These are phyloP conservation scores for Myotis brandtii DNA, from an alignment of 2,113 vertebrate genomes.

Conservation along the genomic window DNA sequence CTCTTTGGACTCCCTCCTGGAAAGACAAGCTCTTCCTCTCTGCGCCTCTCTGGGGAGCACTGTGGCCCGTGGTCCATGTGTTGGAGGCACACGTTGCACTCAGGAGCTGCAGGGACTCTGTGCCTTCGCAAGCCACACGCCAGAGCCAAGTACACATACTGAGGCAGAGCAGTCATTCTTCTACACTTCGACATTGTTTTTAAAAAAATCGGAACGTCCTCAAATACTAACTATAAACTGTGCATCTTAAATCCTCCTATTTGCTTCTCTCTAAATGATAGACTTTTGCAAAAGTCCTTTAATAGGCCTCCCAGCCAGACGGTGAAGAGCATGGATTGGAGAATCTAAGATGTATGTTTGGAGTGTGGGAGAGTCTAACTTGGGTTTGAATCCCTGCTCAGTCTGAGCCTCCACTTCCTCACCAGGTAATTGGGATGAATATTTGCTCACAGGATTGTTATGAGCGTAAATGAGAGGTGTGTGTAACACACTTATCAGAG, in stretches of 20 bases:
- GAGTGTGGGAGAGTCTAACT: background rate
- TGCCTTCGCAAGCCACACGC: background rate
- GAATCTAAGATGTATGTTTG: background rate
- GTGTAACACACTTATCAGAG: background rate
- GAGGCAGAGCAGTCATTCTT: background rate
- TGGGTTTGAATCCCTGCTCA: background rate
- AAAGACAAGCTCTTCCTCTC: background rate
- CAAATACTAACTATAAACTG: background rate
- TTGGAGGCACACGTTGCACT: fast-evolving
- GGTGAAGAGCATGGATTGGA: background rate
- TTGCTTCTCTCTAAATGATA: background rate
- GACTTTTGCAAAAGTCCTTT: background rate
- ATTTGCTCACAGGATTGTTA: background rate
- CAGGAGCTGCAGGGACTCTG: background rate
- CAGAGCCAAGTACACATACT: background rate
- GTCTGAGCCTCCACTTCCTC: background rate
- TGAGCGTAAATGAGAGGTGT: background rate
- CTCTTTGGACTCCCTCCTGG: background rate
- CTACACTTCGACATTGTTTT: background rate
- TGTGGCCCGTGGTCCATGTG: background rate
- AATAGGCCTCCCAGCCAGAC: background rate
- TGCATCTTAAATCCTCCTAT: background rate
- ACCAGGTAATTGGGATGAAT: background rate
- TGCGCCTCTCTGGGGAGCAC: conserved; percentile 6
- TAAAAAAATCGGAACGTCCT: background rate